Base-by-base conservation (phyloP, 1,140 invertebrate species). In the Chironomus tepperi region DNA sequence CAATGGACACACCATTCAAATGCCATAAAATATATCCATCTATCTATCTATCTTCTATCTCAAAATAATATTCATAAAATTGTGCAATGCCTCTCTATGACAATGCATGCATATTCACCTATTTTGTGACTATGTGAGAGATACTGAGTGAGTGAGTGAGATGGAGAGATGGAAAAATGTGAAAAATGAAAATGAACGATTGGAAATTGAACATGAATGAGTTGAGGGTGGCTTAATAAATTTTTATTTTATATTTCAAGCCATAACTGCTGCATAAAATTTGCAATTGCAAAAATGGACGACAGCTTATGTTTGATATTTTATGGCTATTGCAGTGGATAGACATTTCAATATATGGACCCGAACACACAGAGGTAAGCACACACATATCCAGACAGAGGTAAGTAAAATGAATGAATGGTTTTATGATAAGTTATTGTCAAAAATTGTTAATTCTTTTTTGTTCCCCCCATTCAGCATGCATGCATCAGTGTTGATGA, bases 11-110 rank as follows among this genome's bases (percentile, higher is more conserved):
- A 34, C 18, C 65, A 70, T 9, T 18, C n/a, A 70, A 70, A 70
- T 70, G 65, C 65, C 65, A 70, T 70, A 70, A 70, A 70, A 70
- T 70, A 70, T 70, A 70, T 70, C 65, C 65, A 70, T 70, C 65
- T 21, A 70, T 70, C 47, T 12, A 57, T 57, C 65, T 21, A 5
- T 57, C 47, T 57, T 12, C 43, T 47, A 15, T 47, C 15, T 34
- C 24, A 5, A 34, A n/a, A 34, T 34, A 34, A 34, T 34, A 34
- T 34, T 34, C 24, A 34, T 34, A 34, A 34, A 34, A 34, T 34
- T 34, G 1, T 34, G 24, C 24, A 34, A 34, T 34, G n/a, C n/a
- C n/a, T n/a, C n/a, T n/a, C n/a, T n/a, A n/a, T n/a, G n/a, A n/a
- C n/a, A n/a, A n/a, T n/a, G n/a, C n/a, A n/a, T n/a, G 24, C 24